These are phyloP conservation scores for Aphelinus atriplicis DNA, from an alignment of 1,140 invertebrate genomes.

Conservation along the genomic window DNA sequence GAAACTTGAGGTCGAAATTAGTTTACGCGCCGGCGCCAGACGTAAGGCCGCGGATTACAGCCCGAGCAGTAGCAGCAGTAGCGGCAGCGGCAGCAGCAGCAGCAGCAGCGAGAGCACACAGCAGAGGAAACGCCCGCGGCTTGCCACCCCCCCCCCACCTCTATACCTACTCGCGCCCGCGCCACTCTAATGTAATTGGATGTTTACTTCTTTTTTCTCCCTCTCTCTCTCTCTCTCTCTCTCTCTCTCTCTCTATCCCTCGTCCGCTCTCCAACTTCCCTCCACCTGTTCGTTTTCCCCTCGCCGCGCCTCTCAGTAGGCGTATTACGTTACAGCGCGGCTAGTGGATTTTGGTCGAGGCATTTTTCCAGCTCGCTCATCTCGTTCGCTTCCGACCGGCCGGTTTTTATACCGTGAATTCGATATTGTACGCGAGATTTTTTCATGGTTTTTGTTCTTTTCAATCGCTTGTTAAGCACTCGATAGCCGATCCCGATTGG, in stretches of 20 bases:
- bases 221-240: background rate
- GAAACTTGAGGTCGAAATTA: conserved; percentile 37
- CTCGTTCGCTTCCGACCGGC: too few species aligned
- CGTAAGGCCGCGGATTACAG: conserved; percentile 30
- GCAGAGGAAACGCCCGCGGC: conserved; percentile 9
- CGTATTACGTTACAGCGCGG: too few species aligned
- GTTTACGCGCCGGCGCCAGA: conserved; percentile 23
- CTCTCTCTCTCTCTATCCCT: background rate
- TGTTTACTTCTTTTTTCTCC: conserved; percentile 33
- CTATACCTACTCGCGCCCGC: background rate
- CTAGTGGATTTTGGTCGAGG: too few species aligned
- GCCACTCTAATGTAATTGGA: conserved; percentile 38
- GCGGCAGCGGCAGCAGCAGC: background rate
- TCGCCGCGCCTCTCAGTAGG: background rate
- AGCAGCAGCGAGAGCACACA: background rate
- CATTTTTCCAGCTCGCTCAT: too few species aligned
- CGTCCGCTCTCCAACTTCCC: background rate
- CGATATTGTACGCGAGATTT: too few species aligned
- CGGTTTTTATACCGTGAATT: too few species aligned
- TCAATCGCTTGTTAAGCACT: too few species aligned
- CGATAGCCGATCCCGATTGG: too few species aligned
- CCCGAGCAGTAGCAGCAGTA: background rate
- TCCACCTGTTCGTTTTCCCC: background rate
- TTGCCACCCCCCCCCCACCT: background rate
- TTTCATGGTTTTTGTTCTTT: too few species aligned